phyloP scores from a whole-genome alignment of 2,113 vertebrate genomes.

The Mesembrinibis cayennensis region DNA sequence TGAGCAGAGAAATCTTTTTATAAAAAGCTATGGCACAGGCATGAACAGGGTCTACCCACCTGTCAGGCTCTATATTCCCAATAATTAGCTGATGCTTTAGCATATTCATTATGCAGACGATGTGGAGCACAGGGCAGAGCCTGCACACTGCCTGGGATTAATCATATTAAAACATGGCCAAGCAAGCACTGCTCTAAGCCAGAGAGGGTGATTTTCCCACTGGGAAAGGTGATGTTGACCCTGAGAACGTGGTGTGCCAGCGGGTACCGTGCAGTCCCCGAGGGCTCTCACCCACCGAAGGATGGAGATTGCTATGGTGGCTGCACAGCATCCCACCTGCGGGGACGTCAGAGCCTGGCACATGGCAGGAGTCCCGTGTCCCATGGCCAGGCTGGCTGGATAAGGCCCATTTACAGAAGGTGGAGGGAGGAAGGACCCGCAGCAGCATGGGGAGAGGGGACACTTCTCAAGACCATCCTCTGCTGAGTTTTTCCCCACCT shows the following conservation, averaged over 20 bases:
- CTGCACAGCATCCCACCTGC: not conserved
- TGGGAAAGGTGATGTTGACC: not conserved
- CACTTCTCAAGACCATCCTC: not conserved
- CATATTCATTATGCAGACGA: not conserved
- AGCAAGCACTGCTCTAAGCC: not conserved
- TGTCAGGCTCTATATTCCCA: not conserved
- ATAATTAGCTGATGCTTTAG: not conserved
- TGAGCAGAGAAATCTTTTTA: not conserved
- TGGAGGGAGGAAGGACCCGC: not conserved
- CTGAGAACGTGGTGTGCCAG: fast-evolving
- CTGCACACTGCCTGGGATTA: not conserved
- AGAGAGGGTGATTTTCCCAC: fast-evolving
- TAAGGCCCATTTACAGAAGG: not conserved
- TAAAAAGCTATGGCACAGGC: not conserved
- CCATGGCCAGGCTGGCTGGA: not conserved
- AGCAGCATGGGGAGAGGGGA: not conserved
- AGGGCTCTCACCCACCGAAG: not conserved
- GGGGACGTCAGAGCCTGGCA: not conserved
- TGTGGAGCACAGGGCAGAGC: not conserved
- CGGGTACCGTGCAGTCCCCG: fast-evolving
- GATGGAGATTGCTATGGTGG: not conserved
- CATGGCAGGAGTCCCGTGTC: not conserved
- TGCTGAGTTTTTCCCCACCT: not conserved
- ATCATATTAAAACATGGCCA: not conserved
- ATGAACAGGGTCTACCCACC: not conserved